These are phyloP conservation scores for Catharus minimus DNA, from an alignment of 2,113 vertebrate genomes.

Conservation along the genomic window DNA sequence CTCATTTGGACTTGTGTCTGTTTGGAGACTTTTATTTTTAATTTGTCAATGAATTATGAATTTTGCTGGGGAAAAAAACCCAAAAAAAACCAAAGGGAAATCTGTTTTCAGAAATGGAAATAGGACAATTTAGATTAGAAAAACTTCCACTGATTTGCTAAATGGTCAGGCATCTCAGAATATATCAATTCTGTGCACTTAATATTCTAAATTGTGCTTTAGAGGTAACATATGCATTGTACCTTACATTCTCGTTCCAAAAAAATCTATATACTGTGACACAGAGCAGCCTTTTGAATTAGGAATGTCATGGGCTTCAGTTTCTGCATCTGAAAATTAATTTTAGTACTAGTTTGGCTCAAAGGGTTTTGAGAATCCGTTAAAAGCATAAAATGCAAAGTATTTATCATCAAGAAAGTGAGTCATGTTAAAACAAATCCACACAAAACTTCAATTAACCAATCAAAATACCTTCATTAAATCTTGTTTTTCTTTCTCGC, in stretches of 20 bases:
- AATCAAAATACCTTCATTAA: conserved; percentile 80
- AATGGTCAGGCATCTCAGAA: not conserved
- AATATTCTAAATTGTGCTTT: not conserved
- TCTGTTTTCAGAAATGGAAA: not conserved
- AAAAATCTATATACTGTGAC: not conserved
- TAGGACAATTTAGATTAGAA: not conserved
- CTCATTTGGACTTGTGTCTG: not conserved
- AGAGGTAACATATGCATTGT: not conserved
- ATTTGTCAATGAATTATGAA: not conserved
- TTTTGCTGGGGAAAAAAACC: not conserved
- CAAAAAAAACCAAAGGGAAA: fast-evolving
- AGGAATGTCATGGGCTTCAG: not conserved
- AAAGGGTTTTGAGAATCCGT: not conserved
- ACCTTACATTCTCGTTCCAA: not conserved
- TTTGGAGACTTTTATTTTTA: not conserved
- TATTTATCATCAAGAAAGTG: not conserved
- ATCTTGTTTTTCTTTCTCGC: conserved; percentile 85
- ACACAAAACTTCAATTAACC: not conserved
- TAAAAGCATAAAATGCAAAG: not conserved
- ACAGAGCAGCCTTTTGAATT: not conserved
- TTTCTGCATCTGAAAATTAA: not conserved
- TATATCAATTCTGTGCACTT: not conserved
- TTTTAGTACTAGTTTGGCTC: not conserved
- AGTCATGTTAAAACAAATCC: not conserved
- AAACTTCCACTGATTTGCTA: not conserved